Percentiles rank a stretch among this genome's conserved stretches.
phyloP scores from a whole-genome alignment of 2,113 vertebrate genomes.

The Opisthocomus hoazin region DNA sequence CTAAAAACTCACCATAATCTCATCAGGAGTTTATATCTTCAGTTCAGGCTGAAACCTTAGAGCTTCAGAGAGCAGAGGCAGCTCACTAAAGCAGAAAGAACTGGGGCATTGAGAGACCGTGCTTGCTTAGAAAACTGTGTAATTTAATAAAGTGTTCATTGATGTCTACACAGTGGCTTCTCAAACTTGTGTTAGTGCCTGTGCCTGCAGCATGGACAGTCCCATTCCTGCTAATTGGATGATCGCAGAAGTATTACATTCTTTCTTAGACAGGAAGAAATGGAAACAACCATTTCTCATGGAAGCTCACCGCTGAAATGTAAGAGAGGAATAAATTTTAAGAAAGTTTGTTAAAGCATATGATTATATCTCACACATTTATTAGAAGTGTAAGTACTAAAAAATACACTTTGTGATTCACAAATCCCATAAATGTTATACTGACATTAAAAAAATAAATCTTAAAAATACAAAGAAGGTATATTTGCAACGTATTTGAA shows the following conservation, averaged over 20 bases:
- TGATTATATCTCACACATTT: neutral
- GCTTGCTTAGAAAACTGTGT: slow-evolving; percentile 65
- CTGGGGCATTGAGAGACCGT: slow-evolving; percentile 26
- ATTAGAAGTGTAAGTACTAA: neutral
- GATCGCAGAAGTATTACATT: slow-evolving; percentile 46
- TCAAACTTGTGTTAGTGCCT: slow-evolving; percentile 54
- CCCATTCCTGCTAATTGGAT: slow-evolving; percentile 66
- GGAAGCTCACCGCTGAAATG: neutral
- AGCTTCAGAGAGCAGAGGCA: slow-evolving; percentile 43
- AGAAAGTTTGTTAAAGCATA: neutral
- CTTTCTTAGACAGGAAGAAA: slow-evolving; percentile 34
- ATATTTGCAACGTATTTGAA: neutral
- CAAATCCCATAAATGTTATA: neutral
- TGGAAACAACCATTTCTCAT: neutral
- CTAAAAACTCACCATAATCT: slow-evolving; percentile 54
- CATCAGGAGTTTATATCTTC: slow-evolving; percentile 45
- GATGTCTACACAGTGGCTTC: slow-evolving; percentile 56
- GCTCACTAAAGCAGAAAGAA: slow-evolving; percentile 58
- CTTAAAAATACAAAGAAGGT: neutral
- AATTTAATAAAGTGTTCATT: slow-evolving; percentile 74
- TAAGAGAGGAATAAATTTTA: neutral
- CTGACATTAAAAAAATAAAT: neutral
- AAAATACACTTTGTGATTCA: neutral
- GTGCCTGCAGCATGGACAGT: slow-evolving; percentile 55
- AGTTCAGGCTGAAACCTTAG: slow-evolving; percentile 47